These are phyloP conservation scores for Paedocypris micromegethes DNA, from an alignment of 2,797 vertebrate genomes.

Conservation along the genomic window DNA sequence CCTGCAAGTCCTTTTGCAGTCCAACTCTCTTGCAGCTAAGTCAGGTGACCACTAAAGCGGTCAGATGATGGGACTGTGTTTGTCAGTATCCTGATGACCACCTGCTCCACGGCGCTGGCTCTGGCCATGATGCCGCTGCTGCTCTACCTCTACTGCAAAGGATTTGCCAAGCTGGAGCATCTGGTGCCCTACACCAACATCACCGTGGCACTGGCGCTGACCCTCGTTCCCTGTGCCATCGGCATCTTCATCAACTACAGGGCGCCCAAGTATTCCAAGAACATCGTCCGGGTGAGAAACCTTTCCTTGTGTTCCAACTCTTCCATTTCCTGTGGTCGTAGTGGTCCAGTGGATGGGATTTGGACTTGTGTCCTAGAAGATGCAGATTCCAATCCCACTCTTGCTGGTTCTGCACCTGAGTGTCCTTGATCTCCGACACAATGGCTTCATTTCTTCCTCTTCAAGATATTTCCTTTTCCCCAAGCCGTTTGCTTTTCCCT, in stretches of 20 bases:
- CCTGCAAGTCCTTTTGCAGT: no score
- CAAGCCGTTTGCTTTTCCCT: no score
- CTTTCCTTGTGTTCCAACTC: not conserved
- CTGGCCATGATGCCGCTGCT: slow-evolving; percentile 81
- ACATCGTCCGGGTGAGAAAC: slow-evolving; percentile 65
- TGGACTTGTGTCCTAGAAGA: no score
- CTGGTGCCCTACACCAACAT: slow-evolving; percentile 72
- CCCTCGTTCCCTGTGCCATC: slow-evolving; percentile 67
- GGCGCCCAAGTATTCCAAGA: slow-evolving; percentile 63
- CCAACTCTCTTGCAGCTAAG: no score
- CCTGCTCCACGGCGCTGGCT: slow-evolving; percentile 70
- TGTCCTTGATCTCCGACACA: no score
- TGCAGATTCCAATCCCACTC: no score
- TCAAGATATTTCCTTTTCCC: no score
- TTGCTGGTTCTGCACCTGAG: no score
- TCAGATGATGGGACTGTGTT: slow-evolving; percentile 3
- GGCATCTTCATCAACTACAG: slow-evolving; percentile 73
- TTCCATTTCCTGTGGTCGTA: not conserved
- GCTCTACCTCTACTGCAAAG: slow-evolving; percentile 72
- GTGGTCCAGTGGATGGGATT: no score
- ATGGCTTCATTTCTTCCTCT: no score
- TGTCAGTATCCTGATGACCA: slow-evolving; percentile 76
- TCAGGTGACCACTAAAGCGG: no score
- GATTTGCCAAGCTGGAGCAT: slow-evolving; percentile 59
- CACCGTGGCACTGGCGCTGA: slow-evolving; percentile 57